These are phyloP conservation scores for Semnopithecus entellus DNA, from an alignment of 2,113 vertebrate genomes.

Conservation along the genomic window DNA sequence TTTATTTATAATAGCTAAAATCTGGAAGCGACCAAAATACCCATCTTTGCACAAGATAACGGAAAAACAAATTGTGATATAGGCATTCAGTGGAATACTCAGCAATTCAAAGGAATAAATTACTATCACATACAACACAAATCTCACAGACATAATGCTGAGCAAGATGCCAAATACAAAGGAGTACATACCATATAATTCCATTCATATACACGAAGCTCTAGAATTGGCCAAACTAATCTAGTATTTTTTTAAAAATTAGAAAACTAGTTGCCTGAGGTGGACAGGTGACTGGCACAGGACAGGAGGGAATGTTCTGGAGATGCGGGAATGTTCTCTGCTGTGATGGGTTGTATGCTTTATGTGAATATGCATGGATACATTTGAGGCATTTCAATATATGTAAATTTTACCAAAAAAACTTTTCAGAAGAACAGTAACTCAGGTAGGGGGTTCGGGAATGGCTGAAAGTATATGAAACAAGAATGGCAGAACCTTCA, in stretches of 20 bases:
- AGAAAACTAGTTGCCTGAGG: neutral
- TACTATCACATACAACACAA: neutral
- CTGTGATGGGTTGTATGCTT: neutral
- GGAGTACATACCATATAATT: neutral
- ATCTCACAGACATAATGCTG: neutral
- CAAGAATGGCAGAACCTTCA: neutral
- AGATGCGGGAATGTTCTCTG: neutral
- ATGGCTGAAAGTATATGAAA: neutral
- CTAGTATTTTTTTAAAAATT: neutral
- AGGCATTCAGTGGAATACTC: neutral
- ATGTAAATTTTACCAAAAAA: neutral
- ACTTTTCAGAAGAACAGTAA: neutral
- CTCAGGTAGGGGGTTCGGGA: neutral
- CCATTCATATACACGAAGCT: neutral
- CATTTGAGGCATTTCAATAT: neutral
- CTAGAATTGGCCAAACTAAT: conserved; percentile 4
- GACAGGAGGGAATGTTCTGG: neutral
- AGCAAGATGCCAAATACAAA: neutral
- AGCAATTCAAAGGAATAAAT: neutral
- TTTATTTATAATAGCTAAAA: neutral
- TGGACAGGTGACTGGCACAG: neutral
- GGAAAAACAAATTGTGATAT: neutral
- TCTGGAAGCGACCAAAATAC: neutral
- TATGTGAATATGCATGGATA: neutral
- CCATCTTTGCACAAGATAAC: neutral